Evolutionary conservation across 2,888 invertebrate genomes (phyloP), one percentile per base, ranked within the genome.

Genomic region (Petrolisthes manimaculis): DNA sequence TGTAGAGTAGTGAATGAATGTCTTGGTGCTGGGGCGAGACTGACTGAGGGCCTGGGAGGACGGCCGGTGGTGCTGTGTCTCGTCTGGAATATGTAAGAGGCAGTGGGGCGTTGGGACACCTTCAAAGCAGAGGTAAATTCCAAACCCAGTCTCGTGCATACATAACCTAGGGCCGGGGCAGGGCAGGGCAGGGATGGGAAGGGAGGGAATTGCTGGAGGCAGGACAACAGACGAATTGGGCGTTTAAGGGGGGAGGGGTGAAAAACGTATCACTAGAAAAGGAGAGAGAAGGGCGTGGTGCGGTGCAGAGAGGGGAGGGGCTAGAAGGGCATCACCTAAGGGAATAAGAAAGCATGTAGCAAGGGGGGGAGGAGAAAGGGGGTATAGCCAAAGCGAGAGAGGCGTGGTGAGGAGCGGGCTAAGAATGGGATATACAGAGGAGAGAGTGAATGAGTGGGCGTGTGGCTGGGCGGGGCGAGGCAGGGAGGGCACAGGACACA

Each of bases 111-210:
- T 54, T 37, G 83, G 74, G 74, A 54, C 51, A 83, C 54, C 83
- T 53, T 83, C 74, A 54, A 74, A 83, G 74, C 56, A 71, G 71
- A 81, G 74, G 81, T 80, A 81, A 81, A 86, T 86, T 86, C 86
- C 86, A 9, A 55, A 78, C 69, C 67, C 24, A 67, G 37, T 53
- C 69, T 67, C 69, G 83, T 83, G 71, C 69, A 83, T 83, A 83
- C 83, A 37, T 69, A 83, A 61, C 71, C 53, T 51, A 12, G 67
- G 71, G 14, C 4, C n/a, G 12, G 79, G 18, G 77, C 80, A n/a
- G 77, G 77, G 77, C 51, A 51, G 8, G 55, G 53, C 0, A 21
- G 54, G 56, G 56, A 71, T 1, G 6, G 71, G 71, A 71, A 6
- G 8, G 77, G 18, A 18, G 12, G 53, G 0, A 12, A n/a, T 6